These are phyloP conservation scores for Petrolisthes manimaculis DNA, from an alignment of 2,888 invertebrate genomes.

Conservation along the genomic window DNA sequence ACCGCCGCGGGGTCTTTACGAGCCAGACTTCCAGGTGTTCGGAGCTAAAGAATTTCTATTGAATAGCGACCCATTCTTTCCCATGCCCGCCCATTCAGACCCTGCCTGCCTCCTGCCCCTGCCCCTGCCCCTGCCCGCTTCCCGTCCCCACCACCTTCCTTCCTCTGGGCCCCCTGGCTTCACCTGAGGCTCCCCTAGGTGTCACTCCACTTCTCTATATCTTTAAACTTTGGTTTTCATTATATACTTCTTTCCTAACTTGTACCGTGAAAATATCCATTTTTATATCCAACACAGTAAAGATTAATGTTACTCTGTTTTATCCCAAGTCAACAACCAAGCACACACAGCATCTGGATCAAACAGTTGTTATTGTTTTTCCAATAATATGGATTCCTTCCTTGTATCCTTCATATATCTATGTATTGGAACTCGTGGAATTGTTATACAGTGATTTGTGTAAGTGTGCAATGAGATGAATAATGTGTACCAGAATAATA, in stretches of 20 bases:
- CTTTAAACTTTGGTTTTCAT: neutral
- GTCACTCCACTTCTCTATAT: neutral
- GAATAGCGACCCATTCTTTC: conserved; percentile 61
- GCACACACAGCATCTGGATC: too few relatives aligned
- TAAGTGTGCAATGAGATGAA: conserved; percentile 19
- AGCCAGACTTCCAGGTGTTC: conserved; percentile 60
- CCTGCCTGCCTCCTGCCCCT: conserved; percentile 51
- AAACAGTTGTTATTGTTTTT: too few relatives aligned
- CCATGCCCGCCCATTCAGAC: conserved; percentile 57
- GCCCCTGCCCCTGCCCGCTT: conserved; percentile 15
- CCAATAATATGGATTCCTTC: too few relatives aligned
- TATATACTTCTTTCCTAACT: neutral
- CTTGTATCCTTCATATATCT: too few relatives aligned
- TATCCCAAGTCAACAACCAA: too few relatives aligned
- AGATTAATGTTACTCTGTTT: too few relatives aligned
- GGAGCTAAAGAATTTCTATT: conserved; percentile 60
- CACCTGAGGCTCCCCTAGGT: neutral
- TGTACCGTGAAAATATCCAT: too few relatives aligned
- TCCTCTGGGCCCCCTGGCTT: conserved; percentile 5
- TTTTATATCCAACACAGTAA: too few relatives aligned
- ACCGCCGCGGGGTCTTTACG: conserved; percentile 54
- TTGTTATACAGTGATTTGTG: too few relatives aligned
- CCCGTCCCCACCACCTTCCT: conserved; percentile 21
- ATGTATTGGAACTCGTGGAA: too few relatives aligned
- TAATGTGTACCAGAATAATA: conserved; percentile 41